phyloP scores from a whole-genome alignment of 2,113 vertebrate species.

The Ondatra zibethicus region DNA sequence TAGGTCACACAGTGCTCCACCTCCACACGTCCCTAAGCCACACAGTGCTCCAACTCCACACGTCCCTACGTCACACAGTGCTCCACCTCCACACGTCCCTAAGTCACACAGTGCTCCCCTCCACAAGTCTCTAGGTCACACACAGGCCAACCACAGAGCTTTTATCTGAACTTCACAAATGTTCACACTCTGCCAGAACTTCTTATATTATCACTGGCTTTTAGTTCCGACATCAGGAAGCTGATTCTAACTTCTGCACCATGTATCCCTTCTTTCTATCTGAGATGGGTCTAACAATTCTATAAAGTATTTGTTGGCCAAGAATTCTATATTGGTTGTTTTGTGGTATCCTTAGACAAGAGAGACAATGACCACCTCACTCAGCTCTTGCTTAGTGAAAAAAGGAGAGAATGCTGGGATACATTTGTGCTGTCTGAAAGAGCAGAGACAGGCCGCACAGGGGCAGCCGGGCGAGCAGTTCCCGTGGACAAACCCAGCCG shows the following conservation, averaged over 20 bases:
- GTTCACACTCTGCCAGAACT: neutral
- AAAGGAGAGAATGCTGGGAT: slow-evolving; percentile 11
- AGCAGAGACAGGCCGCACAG: neutral
- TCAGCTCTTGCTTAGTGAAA: neutral
- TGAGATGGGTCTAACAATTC: neutral
- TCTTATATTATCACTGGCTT: neutral
- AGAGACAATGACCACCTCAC: neutral
- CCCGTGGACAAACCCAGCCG: neutral
- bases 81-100: neutral
- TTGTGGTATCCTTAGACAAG: neutral
- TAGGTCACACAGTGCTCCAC: too few species aligned
- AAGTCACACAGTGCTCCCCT: neutral
- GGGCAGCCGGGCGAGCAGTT: neutral
- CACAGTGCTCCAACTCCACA: too few species aligned
- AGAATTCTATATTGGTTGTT: neutral
- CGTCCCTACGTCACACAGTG: too few species aligned
- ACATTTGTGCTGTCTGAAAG: neutral
- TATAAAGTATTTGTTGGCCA: neutral
- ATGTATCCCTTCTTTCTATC: neutral
- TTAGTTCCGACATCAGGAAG: neutral
- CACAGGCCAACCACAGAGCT: neutral
- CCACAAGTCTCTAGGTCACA: neutral
- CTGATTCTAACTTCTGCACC: neutral
- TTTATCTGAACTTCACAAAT: neutral
- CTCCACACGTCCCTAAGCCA: too few species aligned